Conservation (phyloP, 1,140 invertebrate genomes). For the Bactericera cockerelli region DNA sequence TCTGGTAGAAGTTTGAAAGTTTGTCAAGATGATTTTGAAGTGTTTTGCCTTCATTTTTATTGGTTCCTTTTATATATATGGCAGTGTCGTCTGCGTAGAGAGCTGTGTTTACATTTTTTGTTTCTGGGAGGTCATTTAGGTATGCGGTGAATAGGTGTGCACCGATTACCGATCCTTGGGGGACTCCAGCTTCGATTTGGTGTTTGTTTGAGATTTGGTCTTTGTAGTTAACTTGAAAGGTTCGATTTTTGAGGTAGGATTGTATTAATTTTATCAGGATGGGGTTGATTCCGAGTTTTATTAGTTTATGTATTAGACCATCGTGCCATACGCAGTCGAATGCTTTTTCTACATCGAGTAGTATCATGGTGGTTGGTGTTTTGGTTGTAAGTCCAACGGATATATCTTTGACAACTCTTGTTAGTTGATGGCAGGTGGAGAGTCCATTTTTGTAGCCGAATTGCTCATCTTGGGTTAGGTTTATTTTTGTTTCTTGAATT, state of each 20-base stretch:
- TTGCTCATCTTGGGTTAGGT: slow-evolving; percentile 19
- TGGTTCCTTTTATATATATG: slow-evolving; percentile 10
- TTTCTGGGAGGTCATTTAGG: slow-evolving; percentile 9
- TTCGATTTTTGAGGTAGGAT: slow-evolving; percentile 6
- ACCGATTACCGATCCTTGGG: slow-evolving; percentile 12
- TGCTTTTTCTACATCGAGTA: slow-evolving; percentile 31
- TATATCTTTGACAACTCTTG: slow-evolving; percentile 26
- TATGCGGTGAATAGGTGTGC: background rate
- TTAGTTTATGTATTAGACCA: slow-evolving; percentile 25
- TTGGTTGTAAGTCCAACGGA: slow-evolving; percentile 22
- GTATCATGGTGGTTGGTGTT: slow-evolving; percentile 22
- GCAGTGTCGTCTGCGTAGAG: slow-evolving; percentile 13
- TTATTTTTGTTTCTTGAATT: background rate
- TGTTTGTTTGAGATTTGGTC: background rate
- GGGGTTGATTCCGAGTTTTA: background rate
- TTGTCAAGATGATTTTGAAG: slow-evolving; percentile 15
- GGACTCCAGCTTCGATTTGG: background rate
- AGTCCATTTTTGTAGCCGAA: slow-evolving; percentile 28
- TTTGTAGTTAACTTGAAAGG: slow-evolving; percentile 8
- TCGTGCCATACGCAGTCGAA: slow-evolving; percentile 29
- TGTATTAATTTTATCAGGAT: background rate
- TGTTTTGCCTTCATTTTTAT: slow-evolving; percentile 8
- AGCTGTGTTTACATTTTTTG: background rate
- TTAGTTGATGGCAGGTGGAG: slow-evolving; percentile 27
- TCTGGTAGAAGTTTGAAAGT: slow-evolving; percentile 13